Conservation (phyloP, 2,113 vertebrate genomes). For the Motacilla tschutschensis region DNA sequence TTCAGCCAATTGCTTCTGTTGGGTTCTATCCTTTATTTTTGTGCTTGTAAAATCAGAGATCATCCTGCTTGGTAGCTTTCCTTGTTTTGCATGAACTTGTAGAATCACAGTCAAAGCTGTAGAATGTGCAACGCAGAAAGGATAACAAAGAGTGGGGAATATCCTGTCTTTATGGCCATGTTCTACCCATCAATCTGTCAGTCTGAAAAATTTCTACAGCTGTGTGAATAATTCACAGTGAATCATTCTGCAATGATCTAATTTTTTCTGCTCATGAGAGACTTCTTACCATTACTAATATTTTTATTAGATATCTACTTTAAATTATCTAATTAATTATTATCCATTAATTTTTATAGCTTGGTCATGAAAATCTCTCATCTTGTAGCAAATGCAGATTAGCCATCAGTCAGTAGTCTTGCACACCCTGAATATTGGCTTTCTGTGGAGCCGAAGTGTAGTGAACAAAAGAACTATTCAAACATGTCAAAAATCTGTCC, state of each 20-base stretch:
- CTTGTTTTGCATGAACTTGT: background rate
- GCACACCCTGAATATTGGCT: background rate
- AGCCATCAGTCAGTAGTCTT: background rate
- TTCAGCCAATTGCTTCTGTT: background rate
- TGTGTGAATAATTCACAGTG: slow-evolving; percentile 19
- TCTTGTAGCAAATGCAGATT: background rate
- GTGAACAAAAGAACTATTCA: slow-evolving; percentile 40
- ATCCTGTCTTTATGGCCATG: slow-evolving; percentile 26
- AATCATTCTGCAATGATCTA: slow-evolving; percentile 21
- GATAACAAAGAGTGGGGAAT: slow-evolving; percentile 14
- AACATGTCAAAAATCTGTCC: background rate
- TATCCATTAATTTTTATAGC: background rate
- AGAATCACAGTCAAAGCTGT: background rate
- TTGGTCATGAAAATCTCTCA: background rate
- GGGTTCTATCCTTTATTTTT: background rate
- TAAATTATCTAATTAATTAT: slow-evolving; percentile 1
- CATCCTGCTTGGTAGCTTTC: background rate
- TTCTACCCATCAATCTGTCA: slow-evolving; percentile 42
- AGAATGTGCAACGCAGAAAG: background rate
- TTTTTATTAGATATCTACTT: background rate
- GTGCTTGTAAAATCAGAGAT: background rate
- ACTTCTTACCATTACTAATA: background rate
- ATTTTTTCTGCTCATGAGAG: slow-evolving; percentile 18
- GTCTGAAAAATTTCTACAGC: slow-evolving; percentile 31
- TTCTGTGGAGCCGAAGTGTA: background rate